These are phyloP conservation scores for Hylyphantes graminicola DNA, from an alignment of 1,140 invertebrate genomes.

Conservation along the genomic window DNA sequence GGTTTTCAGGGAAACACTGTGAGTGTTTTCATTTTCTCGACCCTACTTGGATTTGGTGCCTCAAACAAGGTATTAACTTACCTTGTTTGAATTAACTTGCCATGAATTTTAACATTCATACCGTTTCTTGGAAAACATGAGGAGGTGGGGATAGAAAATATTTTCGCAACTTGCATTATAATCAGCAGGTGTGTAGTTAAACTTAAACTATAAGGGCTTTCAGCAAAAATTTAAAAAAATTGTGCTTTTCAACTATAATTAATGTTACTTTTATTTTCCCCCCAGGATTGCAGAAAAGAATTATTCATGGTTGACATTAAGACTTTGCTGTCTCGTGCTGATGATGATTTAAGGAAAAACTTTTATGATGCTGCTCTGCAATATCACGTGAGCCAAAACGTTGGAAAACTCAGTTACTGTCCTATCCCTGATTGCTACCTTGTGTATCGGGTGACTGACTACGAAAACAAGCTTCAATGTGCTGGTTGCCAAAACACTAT, in stretches of 20 bases:
- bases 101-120: too few relatives aligned
- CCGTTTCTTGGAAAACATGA: too few relatives aligned
- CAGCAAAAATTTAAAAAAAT: neutral
- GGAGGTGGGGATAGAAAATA: too few relatives aligned
- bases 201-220: too few relatives aligned
- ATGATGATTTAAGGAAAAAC: neutral
- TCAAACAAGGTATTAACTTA: too few relatives aligned
- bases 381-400: conserved; percentile 19
- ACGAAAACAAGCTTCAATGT: conserved; percentile 1
- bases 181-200: too few relatives aligned
- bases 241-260: neutral
- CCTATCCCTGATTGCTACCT: conserved; percentile 47
- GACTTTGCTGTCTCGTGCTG: neutral
- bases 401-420: conserved; percentile 24
- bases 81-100: too few relatives aligned
- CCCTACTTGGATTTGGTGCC: too few relatives aligned
- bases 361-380: conserved; percentile 29
- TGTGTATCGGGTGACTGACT: conserved; percentile 8
- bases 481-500: conserved; percentile 29
- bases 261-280: neutral
- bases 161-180: too few relatives aligned
- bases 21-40: too few relatives aligned
- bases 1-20: too few relatives aligned
- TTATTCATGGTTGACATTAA: conserved; percentile 36
- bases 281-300: conserved; percentile 41